These are phyloP conservation scores for Zaprionus nigranus DNA, from an alignment of 1,140 invertebrate genomes.

Conservation along the genomic window DNA sequence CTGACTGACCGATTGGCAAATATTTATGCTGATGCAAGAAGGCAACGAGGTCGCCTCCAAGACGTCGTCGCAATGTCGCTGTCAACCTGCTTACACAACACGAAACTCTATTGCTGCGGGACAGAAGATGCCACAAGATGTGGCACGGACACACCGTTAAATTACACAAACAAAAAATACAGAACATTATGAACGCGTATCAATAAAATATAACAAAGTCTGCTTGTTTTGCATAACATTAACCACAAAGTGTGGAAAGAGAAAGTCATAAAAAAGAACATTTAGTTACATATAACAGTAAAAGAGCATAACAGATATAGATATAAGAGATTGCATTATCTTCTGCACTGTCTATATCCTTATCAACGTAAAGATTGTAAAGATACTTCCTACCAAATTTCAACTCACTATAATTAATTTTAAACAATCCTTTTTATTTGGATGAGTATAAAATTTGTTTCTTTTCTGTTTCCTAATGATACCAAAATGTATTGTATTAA, in stretches of 20 bases:
- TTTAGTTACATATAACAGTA: no score
- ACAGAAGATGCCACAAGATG: slow-evolving; percentile 1
- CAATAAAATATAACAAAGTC: slow-evolving; percentile 50
- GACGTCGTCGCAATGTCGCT: background rate
- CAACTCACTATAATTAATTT: no score
- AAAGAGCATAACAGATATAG: background rate
- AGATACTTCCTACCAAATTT: background rate
- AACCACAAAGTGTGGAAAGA: background rate
- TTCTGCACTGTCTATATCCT: no score
- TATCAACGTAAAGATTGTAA: background rate
- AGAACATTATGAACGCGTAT: slow-evolving; percentile 29
- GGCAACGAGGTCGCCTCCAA: slow-evolving; percentile 47
- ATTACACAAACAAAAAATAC: slow-evolving; percentile 44
- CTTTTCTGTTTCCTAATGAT: background rate
- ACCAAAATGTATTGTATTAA: no score
- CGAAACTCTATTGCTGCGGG: slow-evolving; percentile 21
- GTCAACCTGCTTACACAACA: slow-evolving; percentile 12
- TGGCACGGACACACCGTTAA: slow-evolving; percentile 35
- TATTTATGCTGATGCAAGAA: slow-evolving; percentile 64
- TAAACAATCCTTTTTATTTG: no score
- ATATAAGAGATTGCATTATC: background rate
- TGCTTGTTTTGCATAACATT: slow-evolving; percentile 51
- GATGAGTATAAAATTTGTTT: background rate
- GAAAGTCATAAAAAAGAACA: background rate
- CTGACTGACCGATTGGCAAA: slow-evolving; percentile 59